phyloP scores from a whole-genome alignment of 2,888 invertebrate species.

The Notodonta ziczac region DNA sequence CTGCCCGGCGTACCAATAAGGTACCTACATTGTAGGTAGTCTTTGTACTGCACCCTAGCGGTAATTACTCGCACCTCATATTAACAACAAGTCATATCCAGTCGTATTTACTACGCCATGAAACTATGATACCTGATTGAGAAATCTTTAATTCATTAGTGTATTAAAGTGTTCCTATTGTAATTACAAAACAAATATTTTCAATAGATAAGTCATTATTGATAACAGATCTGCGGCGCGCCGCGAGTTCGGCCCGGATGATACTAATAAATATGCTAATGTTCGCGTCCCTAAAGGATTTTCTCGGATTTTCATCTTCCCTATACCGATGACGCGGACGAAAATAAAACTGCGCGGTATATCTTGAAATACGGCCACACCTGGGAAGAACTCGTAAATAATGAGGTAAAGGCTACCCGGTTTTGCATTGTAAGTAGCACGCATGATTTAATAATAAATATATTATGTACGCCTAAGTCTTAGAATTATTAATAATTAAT shows the following conservation, averaged over 20 bases:
- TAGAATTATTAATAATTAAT: too few species aligned
- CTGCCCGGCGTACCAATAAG: neutral
- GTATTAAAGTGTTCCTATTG: neutral
- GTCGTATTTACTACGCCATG: too few species aligned
- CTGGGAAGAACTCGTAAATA: constrained; percentile 42
- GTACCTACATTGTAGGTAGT: too few species aligned
- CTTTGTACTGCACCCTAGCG: neutral
- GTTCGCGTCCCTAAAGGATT: constrained; percentile 74
- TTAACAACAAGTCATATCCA: too few species aligned
- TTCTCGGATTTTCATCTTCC: constrained; percentile 74
- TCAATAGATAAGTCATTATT: constrained; percentile 58
- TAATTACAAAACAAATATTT: constrained; percentile 11
- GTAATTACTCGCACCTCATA: too few species aligned
- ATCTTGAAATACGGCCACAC: constrained; percentile 63
- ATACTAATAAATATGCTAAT: constrained; percentile 80
- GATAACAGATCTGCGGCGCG: constrained; percentile 62
- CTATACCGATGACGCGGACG: constrained; percentile 67
- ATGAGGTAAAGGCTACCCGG: constrained; percentile 3
- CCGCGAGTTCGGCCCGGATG: constrained; percentile 60
- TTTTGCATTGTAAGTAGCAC: neutral
- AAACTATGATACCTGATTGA: too few species aligned
- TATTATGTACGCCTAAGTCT: too few species aligned
- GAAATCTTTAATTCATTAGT: too few species aligned
- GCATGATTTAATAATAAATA: too few species aligned
- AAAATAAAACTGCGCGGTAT: constrained; percentile 64